phyloP scores from a whole-genome alignment of 2,888 invertebrate species.

The Papilio gigon region DNA sequence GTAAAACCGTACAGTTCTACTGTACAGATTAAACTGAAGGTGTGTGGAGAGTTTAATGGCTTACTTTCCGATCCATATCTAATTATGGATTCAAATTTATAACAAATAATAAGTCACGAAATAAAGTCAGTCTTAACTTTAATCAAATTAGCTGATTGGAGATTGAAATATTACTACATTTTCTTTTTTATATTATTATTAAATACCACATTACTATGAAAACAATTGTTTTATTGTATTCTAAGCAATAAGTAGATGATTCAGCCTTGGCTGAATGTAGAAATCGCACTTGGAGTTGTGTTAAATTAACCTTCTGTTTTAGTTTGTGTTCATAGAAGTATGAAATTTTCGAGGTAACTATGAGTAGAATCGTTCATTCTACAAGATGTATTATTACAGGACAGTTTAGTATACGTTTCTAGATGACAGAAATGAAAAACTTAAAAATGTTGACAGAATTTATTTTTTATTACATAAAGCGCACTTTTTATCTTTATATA shows the following conservation, averaged over 20 bases:
- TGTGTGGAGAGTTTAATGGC: no score
- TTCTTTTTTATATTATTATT: background rate
- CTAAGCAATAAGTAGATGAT: constrained; percentile 40
- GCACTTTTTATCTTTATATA: no score
- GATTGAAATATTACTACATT: background rate
- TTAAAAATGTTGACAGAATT: no score
- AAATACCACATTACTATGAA: background rate
- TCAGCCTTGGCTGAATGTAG: constrained; percentile 48
- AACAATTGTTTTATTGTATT: constrained; percentile 36
- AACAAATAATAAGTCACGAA: no score
- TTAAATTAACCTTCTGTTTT: constrained; percentile 49
- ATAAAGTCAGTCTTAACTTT: no score
- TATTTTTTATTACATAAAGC: no score
- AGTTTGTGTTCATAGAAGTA: constrained; percentile 45
- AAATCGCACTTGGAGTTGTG: constrained; percentile 46
- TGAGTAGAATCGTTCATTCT: constrained; percentile 46
- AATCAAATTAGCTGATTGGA: background rate
- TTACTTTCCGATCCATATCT: no score
- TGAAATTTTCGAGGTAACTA: constrained; percentile 48
- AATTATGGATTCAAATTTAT: no score
- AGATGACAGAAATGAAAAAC: background rate
- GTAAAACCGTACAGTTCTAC: no score
- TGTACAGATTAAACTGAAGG: no score
- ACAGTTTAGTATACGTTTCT: background rate
- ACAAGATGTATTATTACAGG: constrained; percentile 42